phyloP scores from a whole-genome alignment of 2,888 invertebrate genomes.

The Xylota segnis region DNA sequence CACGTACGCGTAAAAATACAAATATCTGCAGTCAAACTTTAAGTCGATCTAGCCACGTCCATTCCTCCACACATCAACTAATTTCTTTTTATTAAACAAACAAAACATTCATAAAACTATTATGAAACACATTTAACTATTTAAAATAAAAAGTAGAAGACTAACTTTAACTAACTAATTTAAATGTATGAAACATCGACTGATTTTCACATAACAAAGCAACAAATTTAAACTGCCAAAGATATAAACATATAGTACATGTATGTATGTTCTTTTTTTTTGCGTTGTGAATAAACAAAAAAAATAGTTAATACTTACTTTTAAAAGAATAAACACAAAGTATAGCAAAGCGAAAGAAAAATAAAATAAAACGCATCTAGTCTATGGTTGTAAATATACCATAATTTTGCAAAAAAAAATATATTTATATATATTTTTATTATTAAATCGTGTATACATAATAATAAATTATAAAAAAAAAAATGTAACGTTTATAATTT shows the following conservation, averaged over 20 bases:
- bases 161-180: constrained; percentile 39
- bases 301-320: constrained; percentile 11
- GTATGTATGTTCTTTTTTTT: constrained; percentile 9
- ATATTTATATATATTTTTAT: constrained; percentile 9
- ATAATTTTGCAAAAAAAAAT: constrained; percentile 50
- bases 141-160: constrained; percentile 29
- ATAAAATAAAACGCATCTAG: constrained; percentile 70
- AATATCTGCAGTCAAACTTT: no score
- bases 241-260: constrained; percentile 53
- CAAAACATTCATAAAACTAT: no score
- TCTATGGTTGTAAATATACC: constrained; percentile 72
- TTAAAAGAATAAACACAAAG: background rate
- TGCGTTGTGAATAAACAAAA: constrained; percentile 11
- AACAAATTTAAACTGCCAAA: constrained; percentile 73
- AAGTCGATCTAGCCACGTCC: no score
- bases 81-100: no score
- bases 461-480: constrained; percentile 66
- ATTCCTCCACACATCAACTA: no score
- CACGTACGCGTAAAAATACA: no score
- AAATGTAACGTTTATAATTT: constrained; percentile 56
- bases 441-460: constrained; percentile 57
- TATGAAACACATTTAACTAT: background rate
- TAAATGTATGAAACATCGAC: constrained; percentile 54
- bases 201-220: constrained; percentile 69
- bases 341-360: constrained; percentile 3